Percentiles rank a stretch among this genome's conserved stretches.
These are phyloP conservation scores for Gambusia yucatana DNA, from an alignment of 2,797 vertebrate species.

Conservation along the genomic window DNA sequence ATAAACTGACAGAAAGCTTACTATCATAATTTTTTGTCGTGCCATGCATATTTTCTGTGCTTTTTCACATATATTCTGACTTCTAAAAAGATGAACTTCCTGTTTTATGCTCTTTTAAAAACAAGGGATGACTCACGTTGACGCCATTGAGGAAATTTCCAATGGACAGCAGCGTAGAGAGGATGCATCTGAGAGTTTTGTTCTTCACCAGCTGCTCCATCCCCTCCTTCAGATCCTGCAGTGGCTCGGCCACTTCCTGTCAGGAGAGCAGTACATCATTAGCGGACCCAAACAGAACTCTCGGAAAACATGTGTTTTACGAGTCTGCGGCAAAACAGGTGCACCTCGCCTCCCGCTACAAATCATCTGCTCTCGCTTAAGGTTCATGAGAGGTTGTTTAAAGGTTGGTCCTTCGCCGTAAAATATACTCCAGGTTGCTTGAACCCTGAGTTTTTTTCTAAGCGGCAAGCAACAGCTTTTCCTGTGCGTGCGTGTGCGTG, in stretches of 20 bases:
- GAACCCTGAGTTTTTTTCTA: constrained; percentile 33
- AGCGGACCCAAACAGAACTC: constrained; percentile 35
- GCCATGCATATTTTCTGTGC: not conserved
- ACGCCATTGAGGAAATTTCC: constrained; percentile 96
- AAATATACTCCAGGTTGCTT: constrained; percentile 48
- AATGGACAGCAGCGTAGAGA: constrained; percentile 91
- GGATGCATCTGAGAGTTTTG: constrained; percentile 92
- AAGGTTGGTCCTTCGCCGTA: constrained; percentile 25
- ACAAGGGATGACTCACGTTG: constrained; percentile 82
- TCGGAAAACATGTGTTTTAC: constrained; percentile 23
- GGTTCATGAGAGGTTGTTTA: constrained; percentile 39
- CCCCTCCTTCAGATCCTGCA: constrained; percentile 96
- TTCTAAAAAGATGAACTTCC: not conserved
- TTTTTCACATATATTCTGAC: not conserved
- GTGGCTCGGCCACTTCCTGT: constrained; percentile 96
- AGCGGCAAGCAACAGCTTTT: constrained; percentile 15
- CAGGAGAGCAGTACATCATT: constrained; percentile 32
- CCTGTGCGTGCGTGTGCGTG: not conserved
- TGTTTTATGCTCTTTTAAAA: not conserved
- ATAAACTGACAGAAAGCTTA: not conserved
- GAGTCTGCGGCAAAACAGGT: constrained; percentile 48
- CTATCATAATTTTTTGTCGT: not conserved
- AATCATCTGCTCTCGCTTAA: constrained; percentile 42
- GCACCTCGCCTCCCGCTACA: constrained; percentile 28
- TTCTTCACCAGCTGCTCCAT: constrained; percentile 98